phyloP scores from a whole-genome alignment of 1,140 invertebrate genomes.

The Diachasmimorpha longicaudata region DNA sequence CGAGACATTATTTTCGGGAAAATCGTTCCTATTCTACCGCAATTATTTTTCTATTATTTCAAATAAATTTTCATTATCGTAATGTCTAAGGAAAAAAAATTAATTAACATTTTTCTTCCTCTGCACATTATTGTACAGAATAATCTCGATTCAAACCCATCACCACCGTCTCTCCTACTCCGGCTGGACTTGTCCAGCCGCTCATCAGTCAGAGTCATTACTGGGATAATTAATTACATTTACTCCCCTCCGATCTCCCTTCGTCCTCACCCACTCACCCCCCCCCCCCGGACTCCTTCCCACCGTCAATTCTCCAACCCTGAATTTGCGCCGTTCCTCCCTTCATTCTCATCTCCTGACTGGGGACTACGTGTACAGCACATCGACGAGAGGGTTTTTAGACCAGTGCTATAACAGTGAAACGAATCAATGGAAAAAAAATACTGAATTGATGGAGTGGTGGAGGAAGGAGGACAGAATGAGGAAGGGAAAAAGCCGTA shows the following conservation, averaged over 20 bases:
- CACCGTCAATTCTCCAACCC: slow-evolving; percentile 5
- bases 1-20: not conserved
- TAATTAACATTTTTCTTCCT: not conserved
- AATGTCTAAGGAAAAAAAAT: not conserved
- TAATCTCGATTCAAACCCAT: slow-evolving; percentile 47
- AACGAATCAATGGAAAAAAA: slow-evolving; percentile 59
- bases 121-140: not conserved
- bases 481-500: not conserved
- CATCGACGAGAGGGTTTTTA: slow-evolving; percentile 4
- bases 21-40: not conserved
- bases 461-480: not conserved
- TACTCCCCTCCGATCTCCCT: slow-evolving; percentile 46
- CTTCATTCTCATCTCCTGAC: slow-evolving; percentile 14
- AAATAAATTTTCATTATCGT: not conserved
- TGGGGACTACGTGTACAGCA: not conserved
- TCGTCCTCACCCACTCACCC: not conserved
- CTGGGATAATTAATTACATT: slow-evolving; percentile 66
- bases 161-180: slow-evolving; percentile 56
- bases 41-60: too few relatives aligned
- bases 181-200: slow-evolving; percentile 62
- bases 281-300: not conserved
- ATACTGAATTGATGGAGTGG: slow-evolving; percentile 43
- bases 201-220: slow-evolving; percentile 66
- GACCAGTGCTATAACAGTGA: slow-evolving; percentile 37
- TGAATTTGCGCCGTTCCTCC: not conserved